Percentiles rank a stretch among this genome's conserved stretches.
Conservation (phyloP, 2,888 invertebrate genomes). For the Taenaris catops region DNA sequence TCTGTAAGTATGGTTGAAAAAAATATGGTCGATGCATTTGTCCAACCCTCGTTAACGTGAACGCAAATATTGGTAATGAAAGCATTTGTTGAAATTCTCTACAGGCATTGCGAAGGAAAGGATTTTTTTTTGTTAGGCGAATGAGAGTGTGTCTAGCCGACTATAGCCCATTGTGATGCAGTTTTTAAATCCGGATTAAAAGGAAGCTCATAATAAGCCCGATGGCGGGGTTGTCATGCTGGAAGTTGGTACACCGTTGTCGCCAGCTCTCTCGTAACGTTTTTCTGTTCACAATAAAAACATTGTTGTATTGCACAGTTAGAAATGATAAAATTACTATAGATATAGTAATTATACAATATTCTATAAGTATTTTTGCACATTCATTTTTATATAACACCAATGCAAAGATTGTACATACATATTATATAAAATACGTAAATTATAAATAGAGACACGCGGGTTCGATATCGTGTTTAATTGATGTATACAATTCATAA, state of each 20-base stretch:
- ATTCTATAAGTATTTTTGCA: no score
- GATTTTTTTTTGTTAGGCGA: slow-evolving; percentile 47
- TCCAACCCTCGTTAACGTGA: slow-evolving; percentile 63
- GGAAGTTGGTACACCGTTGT: slow-evolving; percentile 27
- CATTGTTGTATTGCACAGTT: slow-evolving; percentile 19
- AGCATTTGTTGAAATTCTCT: slow-evolving; percentile 70
- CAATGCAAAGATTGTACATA: no score
- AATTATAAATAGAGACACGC: no score
- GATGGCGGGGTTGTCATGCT: slow-evolving; percentile 40
- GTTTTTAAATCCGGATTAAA: slow-evolving; percentile 70
- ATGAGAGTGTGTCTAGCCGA: slow-evolving; percentile 48
- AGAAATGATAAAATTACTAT: slow-evolving; percentile 16
- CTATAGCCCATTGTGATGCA: slow-evolving; percentile 65
- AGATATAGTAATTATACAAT: no score
- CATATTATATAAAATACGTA: no score
- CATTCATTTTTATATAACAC: no score
- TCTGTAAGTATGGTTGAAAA: no score
- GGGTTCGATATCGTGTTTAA: no score
- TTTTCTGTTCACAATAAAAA: slow-evolving; percentile 22
- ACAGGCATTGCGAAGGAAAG: slow-evolving; percentile 52
- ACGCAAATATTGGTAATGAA: slow-evolving; percentile 75
- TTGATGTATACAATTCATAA: no score
- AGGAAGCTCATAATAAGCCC: slow-evolving; percentile 59
- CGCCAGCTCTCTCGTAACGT: slow-evolving; percentile 25
- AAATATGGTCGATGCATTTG: slow-evolving; percentile 54